Base-by-base conservation (phyloP, 2,113 vertebrate species). In the Ictidomys tridecemlineatus region DNA sequence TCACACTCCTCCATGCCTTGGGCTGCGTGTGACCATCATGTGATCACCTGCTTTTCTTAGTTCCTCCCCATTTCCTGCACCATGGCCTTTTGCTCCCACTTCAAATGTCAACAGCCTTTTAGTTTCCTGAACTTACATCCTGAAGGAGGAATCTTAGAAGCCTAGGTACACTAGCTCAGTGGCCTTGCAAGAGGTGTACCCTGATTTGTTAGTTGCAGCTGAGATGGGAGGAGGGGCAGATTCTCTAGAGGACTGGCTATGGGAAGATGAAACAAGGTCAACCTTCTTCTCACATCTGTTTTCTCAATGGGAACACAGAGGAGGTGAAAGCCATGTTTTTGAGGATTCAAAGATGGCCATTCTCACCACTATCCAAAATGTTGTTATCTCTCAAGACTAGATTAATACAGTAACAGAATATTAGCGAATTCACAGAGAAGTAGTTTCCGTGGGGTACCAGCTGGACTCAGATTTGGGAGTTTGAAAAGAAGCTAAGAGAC, bases 51-150 rank as follows among this genome's bases (percentile, higher is more conserved):
- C 51, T 63, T 28, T 51, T 91, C 53, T 48, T 13, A 51, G 22
- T 56, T 51, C 48, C 12, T 51, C 48, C 48, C 12, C 11, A 30
- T 4, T 45, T 73, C 32, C 53, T 34, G 51, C 28, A 56, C 42
- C 70, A 30, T 16, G 61, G 24, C 13, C 8, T 87, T 87, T 48
- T 69, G 67, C 10, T 56, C 56, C 69, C 24, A 51, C 42, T 95
- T 93, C 45, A 51, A 94, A 89, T 22, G 72, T 84, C 84, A 3
- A 53, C 51, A 67, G 77, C 37, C 24, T 84, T 48, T 96, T 18
- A 0, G 39, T 83, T 63, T 39, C 61, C 32, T 63, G 39, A 14
- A 34, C 26, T 65, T 53, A 72, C 0, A 0, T 9, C 58, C 56
- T 53, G 67, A 91, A 89, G 85, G 61, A 73, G 22, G 34, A 67